Percentiles rank a stretch among this genome's conserved stretches.
phyloP scores from a whole-genome alignment of 2,797 vertebrate species.

The Prionace glauca region DNA sequence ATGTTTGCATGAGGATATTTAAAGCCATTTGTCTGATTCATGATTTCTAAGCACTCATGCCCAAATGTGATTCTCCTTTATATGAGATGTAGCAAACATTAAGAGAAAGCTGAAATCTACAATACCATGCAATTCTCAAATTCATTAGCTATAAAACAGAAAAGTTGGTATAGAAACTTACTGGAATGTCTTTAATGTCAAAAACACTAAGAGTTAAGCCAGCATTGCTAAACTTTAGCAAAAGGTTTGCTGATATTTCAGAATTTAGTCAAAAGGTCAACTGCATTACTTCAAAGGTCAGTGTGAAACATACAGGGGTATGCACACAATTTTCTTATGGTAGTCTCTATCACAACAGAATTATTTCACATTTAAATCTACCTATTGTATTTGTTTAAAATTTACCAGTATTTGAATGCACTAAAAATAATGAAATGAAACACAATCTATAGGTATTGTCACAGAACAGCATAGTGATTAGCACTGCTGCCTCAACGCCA shows the following conservation, averaged over 20 bases:
- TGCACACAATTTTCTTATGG: neutral
- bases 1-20: neutral
- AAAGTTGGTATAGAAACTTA: neutral
- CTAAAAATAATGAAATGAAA: neutral
- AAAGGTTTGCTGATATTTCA: neutral
- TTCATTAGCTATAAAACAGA: constrained; percentile 7
- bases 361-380: neutral
- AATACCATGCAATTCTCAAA: neutral
- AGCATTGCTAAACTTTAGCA: neutral
- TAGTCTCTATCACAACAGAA: neutral
- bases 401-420: neutral
- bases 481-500: too few relatives aligned
- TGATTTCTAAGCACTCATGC: neutral
- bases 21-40: too few relatives aligned
- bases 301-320: neutral
- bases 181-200: neutral
- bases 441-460: neutral
- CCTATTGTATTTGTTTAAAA: neutral
- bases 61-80: neutral
- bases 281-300: neutral
- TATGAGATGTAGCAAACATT: neutral
- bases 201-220: neutral
- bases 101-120: neutral
- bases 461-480: too few relatives aligned
- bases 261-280: neutral